Evolutionary conservation across 2,113 vertebrate species (phyloP), one percentile per base, ranked within the genome.

Genomic region (Otolemur garnettii): DNA sequence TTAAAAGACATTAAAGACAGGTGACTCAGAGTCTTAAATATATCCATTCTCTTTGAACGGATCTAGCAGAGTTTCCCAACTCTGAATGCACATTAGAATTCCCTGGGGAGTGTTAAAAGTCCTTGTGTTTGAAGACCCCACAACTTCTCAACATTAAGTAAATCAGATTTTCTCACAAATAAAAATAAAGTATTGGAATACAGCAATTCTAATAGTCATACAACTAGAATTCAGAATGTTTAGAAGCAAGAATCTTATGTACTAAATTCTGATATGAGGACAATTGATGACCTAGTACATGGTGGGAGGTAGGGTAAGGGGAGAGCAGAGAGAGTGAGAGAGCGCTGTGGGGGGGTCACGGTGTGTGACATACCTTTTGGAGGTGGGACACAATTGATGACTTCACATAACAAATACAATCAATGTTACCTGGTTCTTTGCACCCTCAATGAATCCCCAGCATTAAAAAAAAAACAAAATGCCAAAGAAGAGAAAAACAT

Each of bases 221-320:
- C 26, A n/a, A 69, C 42, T 80, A 77, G 7, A 92, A 88, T 60
- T 69, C 33, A 88, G 69, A 88, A 78, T 83, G 92, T 19, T 50
- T 50, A 9, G 8, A 50, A 50, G 45, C 8, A 50, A 50, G 45
- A 50, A 50, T 50, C 8, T 50, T 50, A 50, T 50, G 45, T 50
- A 50, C 10, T 8, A 8, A 50, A 50, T 50, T 50, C 8, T 50
- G 45, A 50, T 50, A 50, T 50, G 45, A 50, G 7, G 45, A 9
- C 38, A 9, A 50, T 50, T 50, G 1, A 50, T 50, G 45, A 50
- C 45, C 45, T 50, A 50, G 45, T 50, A 50, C 7, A 50, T 50
- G 45, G 45, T 50, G 45, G 45, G 45, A 50, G 45, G 45, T 50
- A 9, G 45, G 45, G 10, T 2, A 50, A 50, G 45, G 45, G 7